A percentile compares a stretch with the other conserved stretches of the same genome.
These are phyloP conservation scores for Drosophila murphyi DNA, from an alignment of 1,140 invertebrate genomes.

Conservation along the genomic window DNA sequence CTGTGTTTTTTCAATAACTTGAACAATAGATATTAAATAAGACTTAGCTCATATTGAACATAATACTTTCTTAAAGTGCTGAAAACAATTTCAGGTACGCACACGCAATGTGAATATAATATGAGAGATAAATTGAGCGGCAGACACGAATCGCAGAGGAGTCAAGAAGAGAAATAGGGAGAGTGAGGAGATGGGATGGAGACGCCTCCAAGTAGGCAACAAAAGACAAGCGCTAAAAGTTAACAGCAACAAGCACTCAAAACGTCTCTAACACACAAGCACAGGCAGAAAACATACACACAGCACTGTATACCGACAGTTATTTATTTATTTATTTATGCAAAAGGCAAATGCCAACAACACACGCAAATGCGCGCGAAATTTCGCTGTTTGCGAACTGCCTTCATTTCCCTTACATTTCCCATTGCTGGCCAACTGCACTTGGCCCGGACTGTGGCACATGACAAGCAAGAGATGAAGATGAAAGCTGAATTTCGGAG, in stretches of 20 bases:
- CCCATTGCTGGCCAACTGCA: constrained; percentile 26
- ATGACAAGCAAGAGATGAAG: not conserved
- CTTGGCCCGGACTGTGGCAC: not conserved
- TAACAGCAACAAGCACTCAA: constrained; percentile 53
- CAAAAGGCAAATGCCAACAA: constrained; percentile 55
- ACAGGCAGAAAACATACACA: not conserved
- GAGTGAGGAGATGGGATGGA: not conserved
- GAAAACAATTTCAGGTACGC: constrained; percentile 60
- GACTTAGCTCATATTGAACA: constrained; percentile 15
- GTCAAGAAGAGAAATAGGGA: not conserved
- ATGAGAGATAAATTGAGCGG: constrained; percentile 62
- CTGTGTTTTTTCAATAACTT: constrained; percentile 17
- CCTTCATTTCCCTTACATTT: constrained; percentile 20
- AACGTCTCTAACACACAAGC: constrained; percentile 16
- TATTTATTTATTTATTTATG: constrained; percentile 73
- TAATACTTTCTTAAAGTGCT: constrained; percentile 38
- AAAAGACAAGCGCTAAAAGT: constrained; percentile 59
- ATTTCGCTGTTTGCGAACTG: constrained; percentile 39
- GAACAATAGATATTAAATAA: constrained; percentile 36
- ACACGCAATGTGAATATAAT: constrained; percentile 72
- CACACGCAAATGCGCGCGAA: constrained; percentile 62
- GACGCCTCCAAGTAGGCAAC: constrained; percentile 61
- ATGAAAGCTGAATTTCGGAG: constrained; percentile 13
- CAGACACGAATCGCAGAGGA: constrained; percentile 28
- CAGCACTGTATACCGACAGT: constrained; percentile 15